Evolutionary conservation across 23 tunicate species (phyloP), one percentile per base, ranked within the genome.

Genomic region (Ascidia mentula): DNA sequence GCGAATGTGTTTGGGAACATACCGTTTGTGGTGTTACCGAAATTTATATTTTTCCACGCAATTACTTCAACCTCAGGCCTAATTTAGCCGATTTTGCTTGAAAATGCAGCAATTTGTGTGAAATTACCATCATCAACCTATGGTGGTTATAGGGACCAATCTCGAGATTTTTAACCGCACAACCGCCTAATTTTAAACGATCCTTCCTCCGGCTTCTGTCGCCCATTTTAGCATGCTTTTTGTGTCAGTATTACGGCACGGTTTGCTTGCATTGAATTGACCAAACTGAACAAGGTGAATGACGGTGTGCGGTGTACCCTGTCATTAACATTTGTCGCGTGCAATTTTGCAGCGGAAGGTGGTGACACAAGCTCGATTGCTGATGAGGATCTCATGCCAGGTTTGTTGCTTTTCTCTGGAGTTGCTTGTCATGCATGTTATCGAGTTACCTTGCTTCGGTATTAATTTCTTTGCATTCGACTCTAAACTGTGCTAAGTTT

Each of bases 251-350:
- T 28, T 9, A 3, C 24, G 65, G 28, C 7, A 53, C 65, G 65
- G 65, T 53, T 53, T 53, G 65, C 65, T 53, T 53, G 65, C 28
- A 26, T 53, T 53, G 65, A 53, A 53, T 53, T 53, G 65, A 53
- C 65, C 7, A 3, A 9, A 53, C 12, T 53, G 65, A 53, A 26
- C 24, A 53, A 53, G 4, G 65, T 53, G 65, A 53, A 53, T 53
- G 65, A 53, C 28, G 65, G 65, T 53, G 65, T 53, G 65, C 28
- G 65, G 65, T 53, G 65, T 5, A 28, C 4, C 28, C 24, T 53
- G 65, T 53, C 65, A 53, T 53, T 53, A 53, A 53, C 65, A 9
- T 20, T 53, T 53, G 65, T 53, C 65, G 65, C 65, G 65, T 53
- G 65, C 65, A 53, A 53, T 53, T 53, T 53, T 53, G 24, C 65